Conservation (phyloP, 2,888 invertebrate genomes). For the Drosophila infuscata region DNA sequence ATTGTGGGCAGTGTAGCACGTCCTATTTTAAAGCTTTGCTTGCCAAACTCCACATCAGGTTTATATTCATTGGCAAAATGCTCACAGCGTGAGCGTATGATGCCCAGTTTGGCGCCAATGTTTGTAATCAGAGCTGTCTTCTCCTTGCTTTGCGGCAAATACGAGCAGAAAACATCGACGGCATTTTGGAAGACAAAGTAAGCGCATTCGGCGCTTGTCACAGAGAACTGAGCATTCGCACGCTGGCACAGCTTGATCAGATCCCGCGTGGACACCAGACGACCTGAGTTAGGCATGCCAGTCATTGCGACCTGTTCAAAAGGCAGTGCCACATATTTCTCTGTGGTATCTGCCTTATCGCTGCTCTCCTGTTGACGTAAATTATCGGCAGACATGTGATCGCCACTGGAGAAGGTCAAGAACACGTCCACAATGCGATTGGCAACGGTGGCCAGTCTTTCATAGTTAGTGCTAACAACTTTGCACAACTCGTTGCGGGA, state of each 20-base stretch:
- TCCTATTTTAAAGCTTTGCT: slow-evolving; percentile 88
- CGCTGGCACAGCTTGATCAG: slow-evolving; percentile 96
- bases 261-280: slow-evolving; percentile 93
- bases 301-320: slow-evolving; percentile 75
- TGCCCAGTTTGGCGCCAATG: slow-evolving; percentile 93
- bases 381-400: slow-evolving; percentile 86
- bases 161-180: slow-evolving; percentile 95
- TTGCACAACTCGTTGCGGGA: slow-evolving; percentile 90
- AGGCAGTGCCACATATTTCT: slow-evolving; percentile 79
- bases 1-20: slow-evolving; percentile 87
- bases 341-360: slow-evolving; percentile 76
- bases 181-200: slow-evolving; percentile 91
- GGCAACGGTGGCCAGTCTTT: slow-evolving; percentile 90
- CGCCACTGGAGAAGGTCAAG: slow-evolving; percentile 91
- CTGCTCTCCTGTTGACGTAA: slow-evolving; percentile 84
- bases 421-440: slow-evolving; percentile 93
- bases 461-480: slow-evolving; percentile 90
- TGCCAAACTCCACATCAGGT: slow-evolving; percentile 89
- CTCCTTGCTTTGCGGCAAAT: slow-evolving; percentile 88
- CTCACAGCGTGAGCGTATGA: slow-evolving; percentile 92
- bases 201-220: slow-evolving; percentile 87
- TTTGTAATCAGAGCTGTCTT: slow-evolving; percentile 89
- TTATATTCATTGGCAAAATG: slow-evolving; percentile 92
- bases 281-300: slow-evolving; percentile 84
- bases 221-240: slow-evolving; percentile 90